These are phyloP conservation scores for Selene dorsalis DNA, from an alignment of 2,797 vertebrate genomes.

Conservation along the genomic window DNA sequence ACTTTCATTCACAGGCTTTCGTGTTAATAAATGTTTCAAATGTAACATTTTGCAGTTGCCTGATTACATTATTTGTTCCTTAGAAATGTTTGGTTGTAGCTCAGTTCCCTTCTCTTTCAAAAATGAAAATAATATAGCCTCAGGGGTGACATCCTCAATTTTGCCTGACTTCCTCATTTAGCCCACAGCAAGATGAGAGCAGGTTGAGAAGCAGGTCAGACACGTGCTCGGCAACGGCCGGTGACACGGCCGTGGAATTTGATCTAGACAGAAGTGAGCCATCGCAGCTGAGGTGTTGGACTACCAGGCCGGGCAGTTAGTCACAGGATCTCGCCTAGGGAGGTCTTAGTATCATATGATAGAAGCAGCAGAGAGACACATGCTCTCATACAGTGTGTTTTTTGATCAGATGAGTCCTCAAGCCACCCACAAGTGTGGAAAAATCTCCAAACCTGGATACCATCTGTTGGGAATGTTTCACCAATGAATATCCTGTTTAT, in stretches of 20 bases:
- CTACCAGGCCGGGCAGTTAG: conserved; percentile 48
- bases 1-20: neutral
- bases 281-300: conserved; percentile 30
- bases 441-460: conserved; percentile 5
- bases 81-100: conserved; percentile 16
- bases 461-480: conserved; percentile 12
- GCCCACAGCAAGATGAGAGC: conserved; percentile 22
- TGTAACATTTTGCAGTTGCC: neutral
- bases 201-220: conserved; percentile 21
- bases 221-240: neutral
- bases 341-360: conserved; percentile 72
- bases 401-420: conserved; percentile 50
- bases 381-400: conserved; percentile 50
- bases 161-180: conserved; percentile 48
- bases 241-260: conserved; percentile 16
- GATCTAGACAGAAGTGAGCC: conserved; percentile 30
- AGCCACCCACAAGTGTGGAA: conserved; percentile 34
- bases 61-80: neutral
- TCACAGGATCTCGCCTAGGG: conserved; percentile 72
- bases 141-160: conserved; percentile 33
- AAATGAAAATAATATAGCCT: conserved; percentile 12
- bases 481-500: conserved; percentile 8
- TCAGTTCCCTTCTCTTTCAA: conserved; percentile 21
- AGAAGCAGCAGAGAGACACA: conserved; percentile 51
- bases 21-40: conserved; percentile 8